Evolutionary conservation across 2,888 invertebrate species (phyloP).

Genomic region (Leucophenga montana): DNA sequence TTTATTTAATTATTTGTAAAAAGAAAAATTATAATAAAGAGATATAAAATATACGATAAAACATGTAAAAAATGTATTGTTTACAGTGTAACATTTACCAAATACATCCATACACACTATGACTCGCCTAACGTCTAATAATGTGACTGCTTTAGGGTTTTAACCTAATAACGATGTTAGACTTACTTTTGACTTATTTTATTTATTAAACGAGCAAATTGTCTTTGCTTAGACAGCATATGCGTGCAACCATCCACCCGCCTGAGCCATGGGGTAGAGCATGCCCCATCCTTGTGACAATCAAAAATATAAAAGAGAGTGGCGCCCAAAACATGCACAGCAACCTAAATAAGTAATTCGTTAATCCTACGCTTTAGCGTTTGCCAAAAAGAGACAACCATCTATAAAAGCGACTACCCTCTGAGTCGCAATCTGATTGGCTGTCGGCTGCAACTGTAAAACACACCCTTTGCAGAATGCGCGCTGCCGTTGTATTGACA

Average conservation of each 20-base stretch:
- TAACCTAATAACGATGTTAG: slow-evolving; percentile 67
- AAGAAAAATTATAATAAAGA: too few relatives aligned
- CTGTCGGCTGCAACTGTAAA: not conserved
- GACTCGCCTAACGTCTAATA: slow-evolving; percentile 34
- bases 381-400: not conserved
- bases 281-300: not conserved
- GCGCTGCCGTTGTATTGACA: not conserved
- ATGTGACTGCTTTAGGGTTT: slow-evolving; percentile 65
- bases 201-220: slow-evolving; percentile 68
- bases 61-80: too few relatives aligned
- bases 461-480: slow-evolving; percentile 1
- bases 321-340: not conserved
- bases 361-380: too few relatives aligned
- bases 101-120: not conserved
- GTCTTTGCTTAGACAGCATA: slow-evolving; percentile 47
- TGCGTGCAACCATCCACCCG: not conserved
- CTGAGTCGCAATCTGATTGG: slow-evolving; percentile 1
- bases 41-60: too few relatives aligned
- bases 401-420: not conserved
- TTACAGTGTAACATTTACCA: not conserved
- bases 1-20: too few relatives aligned
- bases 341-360: not conserved
- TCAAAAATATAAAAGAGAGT: not conserved
- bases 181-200: slow-evolving; percentile 67
- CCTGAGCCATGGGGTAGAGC: not conserved